phyloP scores from a whole-genome alignment of 2,888 invertebrate species.

The Himalopsyche tibetana region DNA sequence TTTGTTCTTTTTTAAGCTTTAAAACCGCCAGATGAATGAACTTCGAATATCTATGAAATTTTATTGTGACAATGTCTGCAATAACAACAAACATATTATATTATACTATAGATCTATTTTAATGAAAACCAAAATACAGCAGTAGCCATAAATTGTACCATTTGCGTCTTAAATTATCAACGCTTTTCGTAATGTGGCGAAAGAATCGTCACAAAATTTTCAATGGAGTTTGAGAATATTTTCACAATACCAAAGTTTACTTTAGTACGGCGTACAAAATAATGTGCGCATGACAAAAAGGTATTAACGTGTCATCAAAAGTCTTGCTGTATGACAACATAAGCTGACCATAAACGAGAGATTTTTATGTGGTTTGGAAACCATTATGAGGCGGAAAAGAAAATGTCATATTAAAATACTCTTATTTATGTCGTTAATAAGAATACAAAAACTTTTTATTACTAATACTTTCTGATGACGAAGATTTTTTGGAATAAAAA shows the following conservation, averaged over 20 bases:
- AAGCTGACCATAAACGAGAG: constrained; percentile 45
- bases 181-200: background rate
- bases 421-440: too few species aligned
- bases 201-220: background rate
- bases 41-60: too few species aligned
- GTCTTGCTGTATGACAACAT: constrained; percentile 34
- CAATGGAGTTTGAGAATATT: constrained; percentile 24
- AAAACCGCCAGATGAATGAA: too few species aligned
- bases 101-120: too few species aligned
- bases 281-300: constrained; percentile 50
- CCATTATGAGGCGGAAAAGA: background rate
- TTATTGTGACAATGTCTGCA: too few species aligned
- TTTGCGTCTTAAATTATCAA: background rate
- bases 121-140: background rate
- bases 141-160: background rate
- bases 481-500: too few species aligned
- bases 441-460: too few species aligned
- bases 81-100: too few species aligned
- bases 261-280: background rate
- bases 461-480: too few species aligned
- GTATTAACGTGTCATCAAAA: constrained; percentile 45
- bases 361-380: background rate
- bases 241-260: constrained; percentile 29
- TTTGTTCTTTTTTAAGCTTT: background rate
- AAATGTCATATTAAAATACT: too few species aligned